These are phyloP conservation scores for Dipodomys ordii DNA, from an alignment of 2,113 vertebrate species.

Conservation along the genomic window DNA sequence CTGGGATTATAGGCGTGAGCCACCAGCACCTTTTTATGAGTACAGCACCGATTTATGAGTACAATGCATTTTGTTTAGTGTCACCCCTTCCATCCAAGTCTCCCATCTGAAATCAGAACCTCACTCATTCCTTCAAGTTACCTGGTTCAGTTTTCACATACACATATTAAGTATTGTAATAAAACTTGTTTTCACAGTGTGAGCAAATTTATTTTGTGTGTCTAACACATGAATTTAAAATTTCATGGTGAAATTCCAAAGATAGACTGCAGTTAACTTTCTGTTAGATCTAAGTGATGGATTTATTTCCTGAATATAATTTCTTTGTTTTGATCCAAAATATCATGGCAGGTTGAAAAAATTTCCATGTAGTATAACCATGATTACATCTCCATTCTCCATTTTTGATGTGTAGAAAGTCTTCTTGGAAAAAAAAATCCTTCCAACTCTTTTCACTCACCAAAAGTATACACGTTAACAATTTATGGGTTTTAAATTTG, in stretches of 20 bases:
- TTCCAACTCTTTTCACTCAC: not conserved
- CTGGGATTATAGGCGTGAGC: no score
- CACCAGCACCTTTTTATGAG: no score
- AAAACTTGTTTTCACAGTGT: slow-evolving; percentile 40
- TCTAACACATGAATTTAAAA: slow-evolving; percentile 31
- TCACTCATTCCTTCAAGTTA: no score
- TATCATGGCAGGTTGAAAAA: slow-evolving; percentile 50
- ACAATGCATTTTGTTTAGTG: no score
- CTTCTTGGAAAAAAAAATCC: slow-evolving; percentile 25
- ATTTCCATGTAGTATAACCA: slow-evolving; percentile 29
- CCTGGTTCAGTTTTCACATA: no score
- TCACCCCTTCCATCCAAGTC: no score
- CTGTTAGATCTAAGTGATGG: slow-evolving; percentile 46
- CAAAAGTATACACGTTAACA: not conserved
- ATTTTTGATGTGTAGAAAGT: slow-evolving; percentile 27
- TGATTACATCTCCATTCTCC: not conserved
- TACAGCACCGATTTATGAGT: no score
- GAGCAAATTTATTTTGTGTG: slow-evolving; percentile 53
- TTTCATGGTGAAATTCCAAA: slow-evolving; percentile 43
- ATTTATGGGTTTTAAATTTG: slow-evolving; percentile 73
- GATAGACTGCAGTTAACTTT: slow-evolving; percentile 27
- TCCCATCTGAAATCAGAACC: no score
- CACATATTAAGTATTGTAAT: not conserved
- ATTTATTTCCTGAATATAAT: slow-evolving; percentile 59
- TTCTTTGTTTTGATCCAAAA: slow-evolving; percentile 46